Conservation (phyloP, 1,140 invertebrate species). For the Cydia strobilella region DNA sequence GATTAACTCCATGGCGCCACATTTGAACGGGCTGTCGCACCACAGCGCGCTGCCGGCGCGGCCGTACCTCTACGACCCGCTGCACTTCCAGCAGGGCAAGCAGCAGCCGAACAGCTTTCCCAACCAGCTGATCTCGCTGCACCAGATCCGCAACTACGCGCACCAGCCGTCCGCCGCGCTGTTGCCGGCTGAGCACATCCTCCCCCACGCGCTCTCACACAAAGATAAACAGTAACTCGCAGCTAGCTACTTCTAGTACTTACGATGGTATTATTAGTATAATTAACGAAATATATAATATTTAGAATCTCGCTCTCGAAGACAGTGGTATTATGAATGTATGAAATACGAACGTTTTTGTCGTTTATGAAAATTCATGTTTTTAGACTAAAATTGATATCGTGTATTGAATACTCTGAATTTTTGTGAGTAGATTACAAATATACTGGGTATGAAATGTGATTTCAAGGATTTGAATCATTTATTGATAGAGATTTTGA, state of each 20-base stretch:
- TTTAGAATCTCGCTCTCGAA: slow-evolving; percentile 75
- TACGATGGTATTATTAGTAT: slow-evolving; percentile 77
- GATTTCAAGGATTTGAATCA: slow-evolving; percentile 56
- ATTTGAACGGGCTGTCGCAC: slow-evolving; percentile 86
- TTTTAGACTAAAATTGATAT: slow-evolving; percentile 71
- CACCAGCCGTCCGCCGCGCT: slow-evolving; percentile 88
- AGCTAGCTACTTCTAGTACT: slow-evolving; percentile 71
- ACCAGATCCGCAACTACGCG: slow-evolving; percentile 98
- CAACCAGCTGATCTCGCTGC: slow-evolving; percentile 96
- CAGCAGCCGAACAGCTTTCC: slow-evolving; percentile 90
- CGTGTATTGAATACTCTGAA: slow-evolving; percentile 71
- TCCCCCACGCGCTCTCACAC: slow-evolving; percentile 75
- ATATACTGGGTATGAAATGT: slow-evolving; percentile 68
- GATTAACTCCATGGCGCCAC: slow-evolving; percentile 90
- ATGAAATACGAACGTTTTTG: slow-evolving; percentile 67
- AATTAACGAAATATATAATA: slow-evolving; percentile 71
- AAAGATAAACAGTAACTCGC: slow-evolving; percentile 79
- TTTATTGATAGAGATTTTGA: slow-evolving; percentile 46
- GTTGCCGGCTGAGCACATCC: slow-evolving; percentile 76
- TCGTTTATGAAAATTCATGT: slow-evolving; percentile 68
- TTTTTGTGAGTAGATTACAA: slow-evolving; percentile 69
- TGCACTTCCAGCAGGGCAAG: slow-evolving; percentile 88
- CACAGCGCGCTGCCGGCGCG: slow-evolving; percentile 86
- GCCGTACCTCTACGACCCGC: slow-evolving; percentile 95
- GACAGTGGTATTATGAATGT: slow-evolving; percentile 71